These are phyloP conservation scores for Leptonema lineaticorne DNA, from an alignment of 1,140 invertebrate species.

Conservation along the genomic window DNA sequence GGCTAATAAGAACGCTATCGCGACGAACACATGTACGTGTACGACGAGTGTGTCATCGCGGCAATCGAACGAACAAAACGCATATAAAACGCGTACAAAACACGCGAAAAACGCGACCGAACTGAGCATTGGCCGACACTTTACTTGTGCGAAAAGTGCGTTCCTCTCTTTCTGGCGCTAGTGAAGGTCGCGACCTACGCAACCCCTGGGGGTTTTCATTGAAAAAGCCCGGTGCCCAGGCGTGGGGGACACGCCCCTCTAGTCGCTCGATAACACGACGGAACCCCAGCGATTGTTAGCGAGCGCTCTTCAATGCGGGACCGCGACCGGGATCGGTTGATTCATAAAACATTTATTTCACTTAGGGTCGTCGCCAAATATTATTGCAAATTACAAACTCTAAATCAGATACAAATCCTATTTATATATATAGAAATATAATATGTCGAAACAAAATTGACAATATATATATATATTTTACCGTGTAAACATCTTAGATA, in stretches of 20 bases:
- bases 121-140: background rate
- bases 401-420: too few relatives aligned
- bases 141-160: background rate
- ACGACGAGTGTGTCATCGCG: background rate
- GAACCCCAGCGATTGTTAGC: too few relatives aligned
- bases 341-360: too few relatives aligned
- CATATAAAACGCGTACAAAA: background rate
- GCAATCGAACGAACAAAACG: background rate
- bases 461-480: too few relatives aligned
- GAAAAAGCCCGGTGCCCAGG: background rate
- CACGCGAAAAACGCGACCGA: background rate
- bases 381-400: too few relatives aligned
- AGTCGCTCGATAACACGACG: slow-evolving; percentile 5
- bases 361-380: too few relatives aligned
- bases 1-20: too few relatives aligned
- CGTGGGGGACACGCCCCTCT: background rate
- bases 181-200: slow-evolving; percentile 18
- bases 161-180: background rate
- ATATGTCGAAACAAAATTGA: too few relatives aligned
- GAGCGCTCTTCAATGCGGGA: too few relatives aligned
- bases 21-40: background rate
- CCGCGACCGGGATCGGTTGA: too few relatives aligned
- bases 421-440: too few relatives aligned
- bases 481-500: too few relatives aligned
- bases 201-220: slow-evolving; percentile 1